A percentile compares a stretch with the other conserved stretches of the same genome.
These are phyloP conservation scores for Callospermophilus lateralis DNA, from an alignment of 2,113 vertebrate species.

Conservation along the genomic window DNA sequence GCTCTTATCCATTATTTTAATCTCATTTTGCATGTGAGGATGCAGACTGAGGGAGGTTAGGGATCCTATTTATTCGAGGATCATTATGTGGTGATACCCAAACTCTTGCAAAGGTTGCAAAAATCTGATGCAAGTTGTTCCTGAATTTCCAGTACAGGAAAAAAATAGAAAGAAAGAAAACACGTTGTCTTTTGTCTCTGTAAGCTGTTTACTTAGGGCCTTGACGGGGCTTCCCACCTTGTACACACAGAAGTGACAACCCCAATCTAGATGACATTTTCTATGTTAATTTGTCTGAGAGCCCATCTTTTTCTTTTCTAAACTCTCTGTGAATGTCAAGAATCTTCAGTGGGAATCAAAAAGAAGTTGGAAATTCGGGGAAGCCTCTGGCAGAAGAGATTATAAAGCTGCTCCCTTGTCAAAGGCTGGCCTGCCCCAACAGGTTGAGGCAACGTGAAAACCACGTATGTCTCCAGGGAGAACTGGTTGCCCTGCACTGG, in stretches of 20 bases:
- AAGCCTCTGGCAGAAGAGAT: constrained; percentile 52
- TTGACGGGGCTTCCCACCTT: constrained; percentile 47
- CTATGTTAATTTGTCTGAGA: constrained; percentile 39
- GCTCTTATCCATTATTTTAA: too few species aligned
- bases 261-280: constrained; percentile 41
- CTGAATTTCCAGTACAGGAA: constrained; percentile 63
- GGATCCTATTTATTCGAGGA: too few species aligned
- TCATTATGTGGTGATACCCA: constrained; percentile 26
- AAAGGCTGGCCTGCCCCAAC: constrained; percentile 48
- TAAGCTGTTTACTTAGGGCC: constrained; percentile 68
- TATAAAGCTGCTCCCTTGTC: constrained; percentile 50
- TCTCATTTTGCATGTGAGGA: too few species aligned
- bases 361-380: constrained; percentile 28
- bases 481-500: not conserved
- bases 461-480: not conserved
- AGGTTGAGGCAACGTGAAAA: constrained; percentile 51
- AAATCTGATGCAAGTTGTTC: constrained; percentile 62
- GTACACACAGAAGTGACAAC: constrained; percentile 52
- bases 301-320: constrained; percentile 52
- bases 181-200: constrained; percentile 54
- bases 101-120: constrained; percentile 45
- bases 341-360: constrained; percentile 49
- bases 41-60: too few species aligned
- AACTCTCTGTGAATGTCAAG: constrained; percentile 45
- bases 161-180: constrained; percentile 17